Percentiles rank a stretch among this genome's conserved stretches.
Evolutionary conservation across 2,113 vertebrate species (phyloP).

Genomic region (Lagopus muta): DNA sequence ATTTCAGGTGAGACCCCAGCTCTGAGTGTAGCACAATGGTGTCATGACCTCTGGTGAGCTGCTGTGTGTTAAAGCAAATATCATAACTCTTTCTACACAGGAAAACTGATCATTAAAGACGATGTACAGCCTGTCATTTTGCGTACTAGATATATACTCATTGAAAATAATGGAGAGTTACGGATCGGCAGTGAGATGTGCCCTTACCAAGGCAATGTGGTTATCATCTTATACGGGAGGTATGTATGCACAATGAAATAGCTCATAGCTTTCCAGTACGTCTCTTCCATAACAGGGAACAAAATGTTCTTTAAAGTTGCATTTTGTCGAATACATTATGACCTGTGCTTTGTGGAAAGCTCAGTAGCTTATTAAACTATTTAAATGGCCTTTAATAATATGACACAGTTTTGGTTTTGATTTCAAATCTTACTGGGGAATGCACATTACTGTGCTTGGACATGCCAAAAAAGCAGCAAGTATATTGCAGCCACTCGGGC

Average conservation of each 20-base stretch:
- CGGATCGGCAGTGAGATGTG: conserved; percentile 90
- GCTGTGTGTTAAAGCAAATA: not conserved
- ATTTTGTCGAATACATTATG: not conserved
- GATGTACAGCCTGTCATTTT: conserved; percentile 81
- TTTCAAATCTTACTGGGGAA: not conserved
- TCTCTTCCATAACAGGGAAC: not conserved
- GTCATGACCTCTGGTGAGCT: not conserved
- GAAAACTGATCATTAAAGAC: conserved; percentile 92
- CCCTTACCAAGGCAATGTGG: conserved; percentile 90
- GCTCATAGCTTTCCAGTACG: not conserved
- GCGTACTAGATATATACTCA: conserved; percentile 88
- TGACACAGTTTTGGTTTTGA: not conserved
- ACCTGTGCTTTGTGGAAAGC: not conserved
- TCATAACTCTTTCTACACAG: conserved; percentile 63
- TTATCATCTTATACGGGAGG: conserved; percentile 91
- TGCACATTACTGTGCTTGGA: not conserved
- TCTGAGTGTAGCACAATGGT: not conserved
- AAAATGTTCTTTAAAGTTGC: not conserved
- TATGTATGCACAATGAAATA: conserved; percentile 52
- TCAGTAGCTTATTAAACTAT: not conserved
- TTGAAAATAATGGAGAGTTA: conserved; percentile 88
- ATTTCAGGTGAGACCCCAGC: not conserved
- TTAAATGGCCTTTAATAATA: not conserved
- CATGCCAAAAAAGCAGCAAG: not conserved
- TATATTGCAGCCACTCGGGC: not conserved